Conservation (phyloP, 1,140 invertebrate genomes). For the Metopolophium dirhodum region DNA sequence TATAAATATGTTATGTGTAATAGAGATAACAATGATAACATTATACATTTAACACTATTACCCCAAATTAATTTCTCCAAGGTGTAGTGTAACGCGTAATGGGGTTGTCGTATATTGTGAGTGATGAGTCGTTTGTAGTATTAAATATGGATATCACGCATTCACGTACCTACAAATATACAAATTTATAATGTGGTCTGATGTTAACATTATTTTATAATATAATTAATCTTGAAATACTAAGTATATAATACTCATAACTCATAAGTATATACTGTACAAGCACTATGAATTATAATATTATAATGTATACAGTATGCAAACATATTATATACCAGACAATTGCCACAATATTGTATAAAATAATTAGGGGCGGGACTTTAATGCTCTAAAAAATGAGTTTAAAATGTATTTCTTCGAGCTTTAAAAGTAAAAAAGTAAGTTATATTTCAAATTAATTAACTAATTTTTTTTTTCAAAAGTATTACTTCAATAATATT, state of each 20-base stretch:
- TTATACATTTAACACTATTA: not conserved
- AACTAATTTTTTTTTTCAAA: too few species aligned
- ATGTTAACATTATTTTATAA: not conserved
- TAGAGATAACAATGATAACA: not conserved
- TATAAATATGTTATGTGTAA: not conserved
- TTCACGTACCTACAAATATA: not conserved
- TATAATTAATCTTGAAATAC: not conserved
- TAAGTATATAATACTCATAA: not conserved
- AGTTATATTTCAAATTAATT: not conserved
- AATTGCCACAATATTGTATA: not conserved
- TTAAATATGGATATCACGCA: not conserved
- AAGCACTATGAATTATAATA: not conserved
- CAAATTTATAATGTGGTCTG: not conserved
- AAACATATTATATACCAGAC: too few species aligned
- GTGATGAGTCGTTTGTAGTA: not conserved
- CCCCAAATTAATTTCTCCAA: not conserved
- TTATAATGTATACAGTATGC: not conserved
- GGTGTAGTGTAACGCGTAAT: not conserved
- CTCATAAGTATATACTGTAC: not conserved
- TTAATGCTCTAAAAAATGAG: not conserved
- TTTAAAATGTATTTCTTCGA: not conserved
- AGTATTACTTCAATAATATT: too few species aligned
- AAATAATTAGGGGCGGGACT: not conserved
- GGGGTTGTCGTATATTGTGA: not conserved
- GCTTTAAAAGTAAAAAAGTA: too few species aligned